Conservation (phyloP, 1,140 invertebrate species). For the Penaeus vannamei region DNA sequence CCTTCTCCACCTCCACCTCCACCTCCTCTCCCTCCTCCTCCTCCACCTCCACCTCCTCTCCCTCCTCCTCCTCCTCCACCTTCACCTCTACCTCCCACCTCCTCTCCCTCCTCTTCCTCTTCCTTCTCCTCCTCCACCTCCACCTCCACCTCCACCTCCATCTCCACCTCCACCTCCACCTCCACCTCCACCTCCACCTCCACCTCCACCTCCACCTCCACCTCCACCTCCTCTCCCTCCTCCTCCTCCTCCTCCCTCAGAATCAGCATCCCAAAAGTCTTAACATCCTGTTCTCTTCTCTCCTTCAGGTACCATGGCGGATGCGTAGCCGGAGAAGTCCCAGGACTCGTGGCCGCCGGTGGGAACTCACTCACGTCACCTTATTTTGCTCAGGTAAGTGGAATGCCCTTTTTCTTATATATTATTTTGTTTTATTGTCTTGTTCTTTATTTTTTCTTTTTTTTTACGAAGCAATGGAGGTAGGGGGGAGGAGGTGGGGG, state of each 20-base stretch:
- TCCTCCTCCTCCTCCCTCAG: background rate
- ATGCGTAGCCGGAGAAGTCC: slow-evolving; percentile 24
- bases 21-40: too few species aligned
- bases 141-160: too few species aligned
- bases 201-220: background rate
- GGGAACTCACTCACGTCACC: slow-evolving; percentile 43
- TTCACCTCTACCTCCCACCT: background rate
- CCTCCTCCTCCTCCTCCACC: too few species aligned
- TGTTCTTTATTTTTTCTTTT: background rate
- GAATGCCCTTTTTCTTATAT: background rate
- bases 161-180: too few species aligned
- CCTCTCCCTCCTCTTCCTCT: too few species aligned
- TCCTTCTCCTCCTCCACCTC: too few species aligned
- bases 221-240: background rate
- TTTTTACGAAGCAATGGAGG: too few species aligned
- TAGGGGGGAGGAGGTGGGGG: too few species aligned
- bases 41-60: too few species aligned
- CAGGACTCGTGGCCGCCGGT: slow-evolving; percentile 9
- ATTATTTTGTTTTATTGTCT: background rate
- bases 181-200: too few species aligned
- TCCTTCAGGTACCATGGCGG: slow-evolving; percentile 39
- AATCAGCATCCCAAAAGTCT: background rate
- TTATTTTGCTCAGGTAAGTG: slow-evolving; percentile 50
- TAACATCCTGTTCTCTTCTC: background rate
- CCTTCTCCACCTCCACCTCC: too few species aligned